phyloP scores from a whole-genome alignment of 2,797 vertebrate genomes.

The Onychomys arenicola region DNA sequence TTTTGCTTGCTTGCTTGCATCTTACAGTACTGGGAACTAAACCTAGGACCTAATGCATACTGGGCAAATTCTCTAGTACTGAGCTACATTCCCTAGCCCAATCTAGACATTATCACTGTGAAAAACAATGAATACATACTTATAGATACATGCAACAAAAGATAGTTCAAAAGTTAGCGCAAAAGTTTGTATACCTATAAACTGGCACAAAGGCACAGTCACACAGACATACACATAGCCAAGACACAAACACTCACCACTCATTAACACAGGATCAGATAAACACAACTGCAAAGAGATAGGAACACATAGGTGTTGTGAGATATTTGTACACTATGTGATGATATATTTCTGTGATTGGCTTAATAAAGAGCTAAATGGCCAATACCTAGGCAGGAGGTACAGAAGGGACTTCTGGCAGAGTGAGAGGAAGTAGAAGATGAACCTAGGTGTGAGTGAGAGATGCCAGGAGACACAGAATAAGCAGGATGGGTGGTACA shows the following conservation, averaged over 20 bases:
- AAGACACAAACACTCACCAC: not conserved
- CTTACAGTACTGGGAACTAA: not conserved
- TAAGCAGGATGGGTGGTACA: no score
- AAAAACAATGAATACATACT: not conserved
- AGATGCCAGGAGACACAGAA: no score
- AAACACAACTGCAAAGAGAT: not conserved
- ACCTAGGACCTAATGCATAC: not conserved
- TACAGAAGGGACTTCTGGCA: no score
- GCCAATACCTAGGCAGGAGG: no score
- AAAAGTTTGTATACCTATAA: not conserved
- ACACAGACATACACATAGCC: not conserved
- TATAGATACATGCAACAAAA: not conserved
- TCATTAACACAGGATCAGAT: not conserved
- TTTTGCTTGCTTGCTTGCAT: not conserved
- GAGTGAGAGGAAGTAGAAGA: no score
- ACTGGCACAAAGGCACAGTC: not conserved
- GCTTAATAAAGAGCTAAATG: no score
- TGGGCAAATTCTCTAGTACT: not conserved
- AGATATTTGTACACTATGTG: no score
- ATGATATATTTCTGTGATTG: no score
- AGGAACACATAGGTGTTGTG: not conserved
- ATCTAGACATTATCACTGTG: not conserved
- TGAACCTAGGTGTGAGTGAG: no score
- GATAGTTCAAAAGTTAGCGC: not conserved
- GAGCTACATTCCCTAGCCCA: not conserved